Percentiles rank a stretch among this genome's conserved stretches.
phyloP scores from a whole-genome alignment of 2,888 invertebrate genomes.

The Stenurella melanura region DNA sequence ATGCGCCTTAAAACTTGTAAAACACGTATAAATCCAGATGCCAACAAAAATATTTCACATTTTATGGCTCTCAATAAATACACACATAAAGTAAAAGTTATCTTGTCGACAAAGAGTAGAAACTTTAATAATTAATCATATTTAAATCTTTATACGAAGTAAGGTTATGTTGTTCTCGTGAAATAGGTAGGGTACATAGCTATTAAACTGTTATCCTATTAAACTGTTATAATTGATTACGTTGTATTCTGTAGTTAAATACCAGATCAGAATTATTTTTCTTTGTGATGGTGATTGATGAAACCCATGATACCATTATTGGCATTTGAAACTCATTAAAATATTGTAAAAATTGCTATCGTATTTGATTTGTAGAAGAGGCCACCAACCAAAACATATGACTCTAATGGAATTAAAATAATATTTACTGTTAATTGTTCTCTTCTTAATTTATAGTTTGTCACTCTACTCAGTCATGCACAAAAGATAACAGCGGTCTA shows the following conservation, averaged over 20 bases:
- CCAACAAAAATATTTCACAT: background rate
- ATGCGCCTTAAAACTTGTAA: background rate
- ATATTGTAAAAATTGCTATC: too few relatives aligned
- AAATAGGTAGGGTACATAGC: too few relatives aligned
- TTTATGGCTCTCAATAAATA: background rate
- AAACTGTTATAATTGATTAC: too few relatives aligned
- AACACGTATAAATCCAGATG: background rate
- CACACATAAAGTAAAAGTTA: background rate
- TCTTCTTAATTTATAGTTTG: constrained; percentile 31
- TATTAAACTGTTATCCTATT: too few relatives aligned
- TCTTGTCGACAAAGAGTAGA: background rate
- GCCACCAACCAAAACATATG: background rate
- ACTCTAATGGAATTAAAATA: constrained; percentile 20
- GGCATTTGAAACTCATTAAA: too few relatives aligned
- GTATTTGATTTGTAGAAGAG: background rate
- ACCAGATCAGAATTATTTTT: too few relatives aligned
- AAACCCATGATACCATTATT: too few relatives aligned
- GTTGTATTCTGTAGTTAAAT: too few relatives aligned
- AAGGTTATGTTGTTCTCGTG: background rate
- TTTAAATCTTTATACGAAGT: background rate
- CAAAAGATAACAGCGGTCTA: constrained; percentile 25
- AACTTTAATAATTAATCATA: background rate
- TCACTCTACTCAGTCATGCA: constrained; percentile 34
- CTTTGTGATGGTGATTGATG: too few relatives aligned
- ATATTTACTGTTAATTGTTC: constrained; percentile 33